Conservation (phyloP, 37 sponge, comb jelly and placozoan species). For the Theonella swinhoei region DNA sequence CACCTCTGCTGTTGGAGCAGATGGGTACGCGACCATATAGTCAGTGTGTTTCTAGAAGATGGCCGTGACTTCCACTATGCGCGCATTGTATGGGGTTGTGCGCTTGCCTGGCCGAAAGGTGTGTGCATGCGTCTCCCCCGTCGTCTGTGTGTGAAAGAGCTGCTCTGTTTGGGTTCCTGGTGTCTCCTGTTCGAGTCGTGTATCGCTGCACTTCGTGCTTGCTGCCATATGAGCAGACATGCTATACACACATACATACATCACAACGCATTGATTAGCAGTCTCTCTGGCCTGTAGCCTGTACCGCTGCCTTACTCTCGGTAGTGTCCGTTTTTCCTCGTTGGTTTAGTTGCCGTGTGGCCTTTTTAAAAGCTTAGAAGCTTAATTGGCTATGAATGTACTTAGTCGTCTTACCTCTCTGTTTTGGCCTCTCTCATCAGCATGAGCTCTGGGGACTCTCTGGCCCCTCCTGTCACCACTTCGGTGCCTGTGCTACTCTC, state of each 20-base stretch:
- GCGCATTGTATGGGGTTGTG: background rate
- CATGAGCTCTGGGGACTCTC: background rate
- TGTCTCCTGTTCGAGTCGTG: background rate
- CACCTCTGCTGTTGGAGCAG: conserved; percentile 73
- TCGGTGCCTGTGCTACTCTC: background rate
- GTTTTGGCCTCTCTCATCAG: background rate
- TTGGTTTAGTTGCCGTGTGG: background rate
- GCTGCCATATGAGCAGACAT: background rate
- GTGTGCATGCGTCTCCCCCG: conserved; percentile 9
- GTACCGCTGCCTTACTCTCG: background rate
- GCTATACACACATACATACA: background rate
- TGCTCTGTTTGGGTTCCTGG: conserved; percentile 2
- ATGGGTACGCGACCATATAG: conserved; percentile 60
- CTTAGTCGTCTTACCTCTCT: background rate
- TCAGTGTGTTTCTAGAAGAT: conserved; percentile 48
- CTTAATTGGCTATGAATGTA: background rate
- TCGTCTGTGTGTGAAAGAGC: background rate
- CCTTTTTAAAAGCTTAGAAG: conserved; percentile 3
- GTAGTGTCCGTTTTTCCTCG: too few species aligned
- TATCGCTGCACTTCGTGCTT: background rate
- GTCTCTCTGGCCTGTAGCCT: too few species aligned
- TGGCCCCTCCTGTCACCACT: conserved; percentile 8
- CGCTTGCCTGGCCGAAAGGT: background rate
- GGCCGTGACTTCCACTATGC: background rate
- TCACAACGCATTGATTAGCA: too few species aligned